Conservation (phyloP, 2,113 vertebrate species). For the Ptychochromis oligacanthus region DNA sequence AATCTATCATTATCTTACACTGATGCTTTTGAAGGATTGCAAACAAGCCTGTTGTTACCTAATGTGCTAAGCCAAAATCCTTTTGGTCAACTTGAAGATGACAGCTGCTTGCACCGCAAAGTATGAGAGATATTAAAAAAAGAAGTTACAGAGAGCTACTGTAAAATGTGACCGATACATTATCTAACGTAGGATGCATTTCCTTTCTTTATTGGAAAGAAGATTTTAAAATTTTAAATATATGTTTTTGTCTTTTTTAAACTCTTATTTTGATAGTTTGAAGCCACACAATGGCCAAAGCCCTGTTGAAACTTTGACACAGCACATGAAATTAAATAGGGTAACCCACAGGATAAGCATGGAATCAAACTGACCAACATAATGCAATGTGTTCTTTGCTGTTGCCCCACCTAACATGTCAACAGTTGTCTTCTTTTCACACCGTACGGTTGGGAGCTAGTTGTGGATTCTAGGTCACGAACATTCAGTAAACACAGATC, state of each 20-base stretch:
- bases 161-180: too few relatives aligned
- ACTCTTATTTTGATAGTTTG: neutral
- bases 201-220: neutral
- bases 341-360: neutral
- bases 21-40: slow-evolving; percentile 45
- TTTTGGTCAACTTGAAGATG: slow-evolving; percentile 6
- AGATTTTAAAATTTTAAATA: neutral
- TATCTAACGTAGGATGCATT: neutral
- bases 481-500: slow-evolving; percentile 11
- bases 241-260: neutral
- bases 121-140: neutral
- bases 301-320: neutral
- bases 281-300: neutral
- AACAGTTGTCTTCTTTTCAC: slow-evolving; percentile 32
- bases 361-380: neutral
- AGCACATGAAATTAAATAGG: neutral
- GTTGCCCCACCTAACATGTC: slow-evolving; percentile 36
- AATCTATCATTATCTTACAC: slow-evolving; percentile 53
- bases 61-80: slow-evolving; percentile 3
- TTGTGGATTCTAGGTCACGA: neutral
- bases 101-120: neutral
- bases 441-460: slow-evolving; percentile 12
- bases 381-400: neutral
- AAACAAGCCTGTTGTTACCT: slow-evolving; percentile 27
- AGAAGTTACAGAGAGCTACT: too few relatives aligned